Evolutionary conservation across 2,797 vertebrate species (phyloP).

Genomic region (Melanotaenia nigrans): DNA sequence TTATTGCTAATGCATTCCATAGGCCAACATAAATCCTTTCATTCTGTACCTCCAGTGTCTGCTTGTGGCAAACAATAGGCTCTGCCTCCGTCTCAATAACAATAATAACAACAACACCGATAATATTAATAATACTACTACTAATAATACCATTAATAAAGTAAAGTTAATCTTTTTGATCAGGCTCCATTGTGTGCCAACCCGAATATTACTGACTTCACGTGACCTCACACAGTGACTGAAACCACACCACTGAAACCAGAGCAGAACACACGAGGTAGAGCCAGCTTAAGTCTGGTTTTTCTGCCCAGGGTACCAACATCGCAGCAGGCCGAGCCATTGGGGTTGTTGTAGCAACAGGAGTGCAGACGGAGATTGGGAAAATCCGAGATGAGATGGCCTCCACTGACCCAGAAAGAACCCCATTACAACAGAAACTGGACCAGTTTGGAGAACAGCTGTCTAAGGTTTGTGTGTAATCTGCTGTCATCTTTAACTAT

Average conservation of each 20-base stretch:
- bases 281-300: neutral
- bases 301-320: slow-evolving; percentile 80
- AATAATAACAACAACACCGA: too few relatives aligned
- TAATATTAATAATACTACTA: too few relatives aligned
- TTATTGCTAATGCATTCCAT: too few relatives aligned
- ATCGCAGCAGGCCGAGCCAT: slow-evolving; percentile 84
- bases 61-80: too few relatives aligned
- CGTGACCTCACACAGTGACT: slow-evolving; percentile 7
- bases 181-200: slow-evolving; percentile 12
- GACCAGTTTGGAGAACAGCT: slow-evolving; percentile 87
- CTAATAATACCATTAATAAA: too few relatives aligned
- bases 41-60: too few relatives aligned
- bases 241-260: neutral
- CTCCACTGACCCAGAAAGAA: slow-evolving; percentile 83
- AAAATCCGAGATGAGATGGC: slow-evolving; percentile 88
- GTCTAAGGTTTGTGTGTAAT: slow-evolving; percentile 71
- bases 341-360: slow-evolving; percentile 83
- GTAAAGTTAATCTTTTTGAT: neutral
- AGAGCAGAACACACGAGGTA: neutral
- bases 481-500: neutral
- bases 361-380: slow-evolving; percentile 85
- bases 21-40: too few relatives aligned
- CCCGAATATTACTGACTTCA: neutral
- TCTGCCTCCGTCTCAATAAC: too few relatives aligned
- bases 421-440: slow-evolving; percentile 85